A percentile compares a stretch with the other conserved stretches of the same genome.
Evolutionary conservation across 2,113 vertebrate genomes (phyloP).

Genomic region (Serinus canaria): DNA sequence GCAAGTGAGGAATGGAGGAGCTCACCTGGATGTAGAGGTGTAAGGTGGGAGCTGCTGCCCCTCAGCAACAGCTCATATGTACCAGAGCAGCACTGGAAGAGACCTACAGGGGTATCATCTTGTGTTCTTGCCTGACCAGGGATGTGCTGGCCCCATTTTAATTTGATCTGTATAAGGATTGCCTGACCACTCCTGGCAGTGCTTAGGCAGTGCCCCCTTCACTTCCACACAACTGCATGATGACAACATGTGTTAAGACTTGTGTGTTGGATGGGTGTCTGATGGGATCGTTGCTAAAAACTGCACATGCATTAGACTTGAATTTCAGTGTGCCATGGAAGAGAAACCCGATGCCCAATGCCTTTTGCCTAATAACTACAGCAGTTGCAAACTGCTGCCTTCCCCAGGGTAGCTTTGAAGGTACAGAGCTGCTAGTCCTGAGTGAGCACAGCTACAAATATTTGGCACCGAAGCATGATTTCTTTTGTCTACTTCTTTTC

Average conservation of each 20-base stretch:
- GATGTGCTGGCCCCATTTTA: not conserved
- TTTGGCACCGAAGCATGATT: not conserved
- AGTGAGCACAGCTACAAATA: not conserved
- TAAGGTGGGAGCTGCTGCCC: not conserved
- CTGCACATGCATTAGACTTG: not conserved
- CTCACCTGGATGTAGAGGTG: not conserved
- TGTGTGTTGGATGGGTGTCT: not conserved
- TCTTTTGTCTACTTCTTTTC: constrained; percentile 4
- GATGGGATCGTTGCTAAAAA: not conserved
- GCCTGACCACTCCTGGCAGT: not conserved
- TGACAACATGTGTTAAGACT: too few relatives aligned
- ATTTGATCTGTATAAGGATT: not conserved
- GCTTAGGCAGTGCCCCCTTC: not conserved
- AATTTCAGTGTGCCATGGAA: not conserved
- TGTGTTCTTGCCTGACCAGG: fast-evolving
- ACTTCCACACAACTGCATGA: not conserved
- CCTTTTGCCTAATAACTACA: not conserved
- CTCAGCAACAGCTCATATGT: not conserved
- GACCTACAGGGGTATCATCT: not conserved
- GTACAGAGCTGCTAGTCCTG: not conserved
- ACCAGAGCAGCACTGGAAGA: not conserved
- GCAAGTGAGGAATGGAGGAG: not conserved
- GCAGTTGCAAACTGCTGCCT: not conserved
- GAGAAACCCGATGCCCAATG: not conserved
- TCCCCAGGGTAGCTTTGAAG: not conserved